phyloP scores from a whole-genome alignment of 2,113 vertebrate genomes.

The Eupsittula cactorum region DNA sequence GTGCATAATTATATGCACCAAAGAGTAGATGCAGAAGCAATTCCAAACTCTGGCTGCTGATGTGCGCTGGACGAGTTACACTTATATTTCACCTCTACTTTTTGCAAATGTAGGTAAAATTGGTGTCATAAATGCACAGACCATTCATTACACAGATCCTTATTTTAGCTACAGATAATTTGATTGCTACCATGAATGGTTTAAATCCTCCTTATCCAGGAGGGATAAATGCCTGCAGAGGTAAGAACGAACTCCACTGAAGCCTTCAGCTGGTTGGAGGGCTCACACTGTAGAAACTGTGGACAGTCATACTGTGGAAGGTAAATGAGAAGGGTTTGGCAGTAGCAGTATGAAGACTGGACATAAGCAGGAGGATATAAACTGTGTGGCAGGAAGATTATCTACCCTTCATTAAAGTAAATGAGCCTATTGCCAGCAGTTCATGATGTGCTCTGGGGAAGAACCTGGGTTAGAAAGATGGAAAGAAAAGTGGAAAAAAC shows the following conservation, averaged over 20 bases:
- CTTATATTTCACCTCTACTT: not conserved
- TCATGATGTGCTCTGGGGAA: not conserved
- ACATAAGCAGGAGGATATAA: not conserved
- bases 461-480: not conserved
- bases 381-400: not conserved
- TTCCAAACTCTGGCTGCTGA: not conserved
- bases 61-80: not conserved
- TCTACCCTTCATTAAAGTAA: not conserved
- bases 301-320: not conserved
- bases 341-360: not conserved
- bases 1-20: not conserved
- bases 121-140: not conserved
- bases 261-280: not conserved
- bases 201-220: not conserved
- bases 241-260: not conserved
- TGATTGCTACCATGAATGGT: not conserved
- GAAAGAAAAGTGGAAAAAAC: not conserved
- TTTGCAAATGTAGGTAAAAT: not conserved
- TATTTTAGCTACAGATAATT: not conserved
- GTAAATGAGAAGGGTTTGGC: not conserved
- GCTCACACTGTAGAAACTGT: not conserved
- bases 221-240: not conserved
- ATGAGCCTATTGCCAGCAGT: not conserved
- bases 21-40: not conserved
- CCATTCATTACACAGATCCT: not conserved